These are phyloP conservation scores for Chloropsis hardwickii DNA, from an alignment of 2,113 vertebrate species.

Conservation along the genomic window DNA sequence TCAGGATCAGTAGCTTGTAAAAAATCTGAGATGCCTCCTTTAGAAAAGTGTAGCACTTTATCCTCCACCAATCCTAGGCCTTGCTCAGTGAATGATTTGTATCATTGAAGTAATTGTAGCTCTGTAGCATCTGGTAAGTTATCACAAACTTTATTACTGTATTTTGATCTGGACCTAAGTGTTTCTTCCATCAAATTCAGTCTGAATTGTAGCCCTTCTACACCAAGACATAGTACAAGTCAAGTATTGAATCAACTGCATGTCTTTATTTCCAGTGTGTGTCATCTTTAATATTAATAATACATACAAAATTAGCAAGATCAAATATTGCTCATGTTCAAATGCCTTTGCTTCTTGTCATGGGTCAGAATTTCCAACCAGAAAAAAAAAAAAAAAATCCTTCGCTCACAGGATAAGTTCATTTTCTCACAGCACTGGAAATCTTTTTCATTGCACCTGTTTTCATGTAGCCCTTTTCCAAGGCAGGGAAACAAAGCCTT, in stretches of 20 bases:
- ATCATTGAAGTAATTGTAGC: neutral
- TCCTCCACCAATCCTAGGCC: constrained; percentile 2
- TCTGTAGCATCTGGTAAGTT: neutral
- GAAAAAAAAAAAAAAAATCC: neutral
- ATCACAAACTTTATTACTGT: neutral
- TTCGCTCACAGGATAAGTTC: neutral
- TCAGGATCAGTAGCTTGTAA: neutral
- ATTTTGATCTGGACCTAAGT: neutral
- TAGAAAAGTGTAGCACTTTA: neutral
- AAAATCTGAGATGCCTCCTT: neutral
- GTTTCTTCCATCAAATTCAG: neutral
- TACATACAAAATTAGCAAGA: neutral
- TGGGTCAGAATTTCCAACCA: neutral
- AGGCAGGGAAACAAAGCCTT: neutral
- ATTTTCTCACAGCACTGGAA: neutral
- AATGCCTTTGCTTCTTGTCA: neutral
- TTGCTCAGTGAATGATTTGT: neutral
- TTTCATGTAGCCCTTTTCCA: neutral
- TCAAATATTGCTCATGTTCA: neutral
- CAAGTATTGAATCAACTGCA: neutral
- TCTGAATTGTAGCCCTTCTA: neutral
- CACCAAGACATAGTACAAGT: neutral
- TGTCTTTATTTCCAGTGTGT: neutral
- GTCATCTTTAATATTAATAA: neutral
- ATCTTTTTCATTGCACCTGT: neutral